Evolutionary conservation across 2,113 vertebrate genomes (phyloP), one percentile per base, ranked within the genome.

Genomic region (Clarias batrachus): DNA sequence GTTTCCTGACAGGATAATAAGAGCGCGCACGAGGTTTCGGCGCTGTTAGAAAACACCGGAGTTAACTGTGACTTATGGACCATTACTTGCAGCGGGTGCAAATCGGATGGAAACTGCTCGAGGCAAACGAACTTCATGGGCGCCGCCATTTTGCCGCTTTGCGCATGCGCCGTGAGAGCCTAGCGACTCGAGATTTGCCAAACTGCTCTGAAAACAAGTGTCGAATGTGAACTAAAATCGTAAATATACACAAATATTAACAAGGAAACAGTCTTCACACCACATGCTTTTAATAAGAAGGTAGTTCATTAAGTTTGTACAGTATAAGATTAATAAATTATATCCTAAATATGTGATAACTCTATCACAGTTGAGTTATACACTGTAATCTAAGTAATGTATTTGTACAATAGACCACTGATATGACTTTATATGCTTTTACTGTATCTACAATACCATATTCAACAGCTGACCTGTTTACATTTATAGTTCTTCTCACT

Each of bases 71-170:
- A 84, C 8, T 83, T 68, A 13, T 81, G 21, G 0, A 94, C n/a
- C 10, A 95, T 23, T 0, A 88, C 92, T 11, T 95, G 91, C 48
- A 94, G 85, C 23, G 91, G 94, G 86, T 92, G 91, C 17, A 94
- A 17, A 59, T 92, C 90, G 0, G 90, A 0, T 0, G 94, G 94
- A 25, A 95, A 94, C 11, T 48, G 41, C 0, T 94, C 93, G 62
- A 92, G 23, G 37, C 88, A 87, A 0, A 78, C 77, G 84, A 95
- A 2, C 59, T 93, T 89, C 7, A 89, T 90, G 73, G 89, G 90
- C 2, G 74, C 84, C 81, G 92, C 92, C 94, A 95, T 95, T 37
- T 90, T 92, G 6, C 13, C 5, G 1, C 33, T 3, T 73, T 9
- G 68, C 85, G 87, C 90, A 84, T 90, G 91, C 90, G 83, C 84